Evolutionary conservation across 2,113 vertebrate genomes (phyloP), one percentile per base, ranked within the genome.

Genomic region (Hystrix cristata): DNA sequence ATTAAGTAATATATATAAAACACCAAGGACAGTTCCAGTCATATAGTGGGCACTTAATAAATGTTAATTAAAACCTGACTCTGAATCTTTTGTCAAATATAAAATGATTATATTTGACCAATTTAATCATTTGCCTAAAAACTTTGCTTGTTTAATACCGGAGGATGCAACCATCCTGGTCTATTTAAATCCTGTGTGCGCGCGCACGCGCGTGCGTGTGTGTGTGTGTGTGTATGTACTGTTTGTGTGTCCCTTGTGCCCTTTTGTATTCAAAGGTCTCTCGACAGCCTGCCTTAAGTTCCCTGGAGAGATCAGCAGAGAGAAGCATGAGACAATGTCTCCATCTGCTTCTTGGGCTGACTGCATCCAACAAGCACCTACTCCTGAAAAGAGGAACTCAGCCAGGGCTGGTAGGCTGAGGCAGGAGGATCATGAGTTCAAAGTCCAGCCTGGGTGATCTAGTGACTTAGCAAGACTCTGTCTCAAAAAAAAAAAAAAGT

Each of bases 31-130:
- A 67, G 71, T 48, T 71, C 29, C 46, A 15, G 18, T 53, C 18
- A 18, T 38, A 43, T 1, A 67, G 55, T 15, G 88, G 55, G 55
- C 43, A 72, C 34, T 29, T 79, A 97, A 83, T 97, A 97, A 94
- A 96, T 14, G 8, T 38, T 59, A 87, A 29, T 65, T 38, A 60
- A 94, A 81, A 87, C 48, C 21, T 23, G 72, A 89, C n/a, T 51
- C 38, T n/a, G 27, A 65, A 19, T 67, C 43, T n/a, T 72, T 72
- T 72, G 59, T 86, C 88, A 60, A 71, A 60, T 25, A 12, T 48
- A 34, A 87, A 72, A 19, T 67, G 18, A 55, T n/a, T 7, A 4
- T 51, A 53, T 83, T 86, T 43, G 34, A 34, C 23, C 60, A 80
- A 6, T 38, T 74, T 55, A 46, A 74, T 57, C 64, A 29, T 14